Conservation (phyloP, 2,888 invertebrate species). For the Luperina nickerlii region DNA sequence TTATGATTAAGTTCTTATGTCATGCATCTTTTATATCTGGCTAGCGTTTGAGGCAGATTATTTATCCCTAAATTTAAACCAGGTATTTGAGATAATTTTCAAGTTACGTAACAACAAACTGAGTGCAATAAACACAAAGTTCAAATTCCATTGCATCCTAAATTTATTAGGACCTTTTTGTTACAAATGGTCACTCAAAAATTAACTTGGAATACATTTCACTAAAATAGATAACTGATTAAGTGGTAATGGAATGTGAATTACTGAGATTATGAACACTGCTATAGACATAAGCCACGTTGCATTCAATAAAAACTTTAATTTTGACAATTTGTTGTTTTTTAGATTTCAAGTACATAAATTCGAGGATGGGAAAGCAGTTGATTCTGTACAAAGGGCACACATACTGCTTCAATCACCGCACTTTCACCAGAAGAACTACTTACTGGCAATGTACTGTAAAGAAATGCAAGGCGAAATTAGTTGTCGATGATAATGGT, state of each 20-base stretch:
- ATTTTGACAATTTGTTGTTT: background rate
- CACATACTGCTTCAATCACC: slow-evolving; percentile 20
- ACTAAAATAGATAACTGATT: background rate
- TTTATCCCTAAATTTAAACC: background rate
- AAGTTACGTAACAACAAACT: background rate
- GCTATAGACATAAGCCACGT: background rate
- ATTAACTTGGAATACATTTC: background rate
- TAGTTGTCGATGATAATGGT: slow-evolving; percentile 12
- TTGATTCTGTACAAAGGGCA: slow-evolving; percentile 22
- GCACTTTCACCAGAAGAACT: slow-evolving; percentile 1
- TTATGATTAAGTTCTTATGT: background rate
- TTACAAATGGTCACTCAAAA: background rate
- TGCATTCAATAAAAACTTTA: background rate
- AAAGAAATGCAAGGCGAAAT: slow-evolving; percentile 33
- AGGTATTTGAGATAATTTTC: background rate
- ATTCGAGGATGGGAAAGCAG: slow-evolving; percentile 22
- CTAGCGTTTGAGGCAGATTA: no score
- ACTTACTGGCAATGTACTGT: slow-evolving; percentile 24
- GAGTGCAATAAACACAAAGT: background rate
- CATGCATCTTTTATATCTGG: background rate
- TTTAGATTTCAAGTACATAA: slow-evolving; percentile 22
- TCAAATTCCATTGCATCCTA: background rate
- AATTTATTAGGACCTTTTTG: background rate
- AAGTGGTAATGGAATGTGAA: background rate
- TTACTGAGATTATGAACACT: background rate